phyloP scores from a whole-genome alignment of 2,113 vertebrate species.

The Toxotes jaculatrix region DNA sequence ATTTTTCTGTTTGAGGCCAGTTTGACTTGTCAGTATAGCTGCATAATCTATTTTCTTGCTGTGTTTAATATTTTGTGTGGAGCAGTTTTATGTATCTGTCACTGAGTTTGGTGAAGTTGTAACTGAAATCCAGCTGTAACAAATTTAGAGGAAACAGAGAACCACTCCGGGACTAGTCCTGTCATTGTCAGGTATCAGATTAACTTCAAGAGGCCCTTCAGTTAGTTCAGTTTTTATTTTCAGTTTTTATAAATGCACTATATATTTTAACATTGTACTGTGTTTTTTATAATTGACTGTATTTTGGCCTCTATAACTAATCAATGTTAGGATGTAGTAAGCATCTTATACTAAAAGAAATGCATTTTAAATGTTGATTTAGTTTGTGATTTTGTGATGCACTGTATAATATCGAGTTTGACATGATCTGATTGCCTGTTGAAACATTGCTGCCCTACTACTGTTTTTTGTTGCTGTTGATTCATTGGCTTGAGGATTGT shows the following conservation, averaged over 20 bases:
- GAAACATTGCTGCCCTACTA: neutral
- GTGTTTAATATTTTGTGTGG: neutral
- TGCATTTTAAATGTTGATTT: slow-evolving; percentile 15
- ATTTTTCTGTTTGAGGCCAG: neutral
- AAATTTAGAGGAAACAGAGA: neutral
- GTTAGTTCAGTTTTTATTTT: neutral
- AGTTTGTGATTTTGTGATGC: slow-evolving; percentile 8
- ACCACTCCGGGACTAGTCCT: neutral
- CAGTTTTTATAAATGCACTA: neutral
- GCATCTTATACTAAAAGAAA: too few relatives aligned
- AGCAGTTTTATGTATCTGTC: neutral
- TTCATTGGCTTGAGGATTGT: neutral
- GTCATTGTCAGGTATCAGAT: neutral
- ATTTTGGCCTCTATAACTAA: neutral
- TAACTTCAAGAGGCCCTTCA: neutral
- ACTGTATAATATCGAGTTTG: neutral
- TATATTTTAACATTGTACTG: neutral
- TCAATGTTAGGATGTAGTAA: too few relatives aligned
- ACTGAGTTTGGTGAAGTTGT: neutral
- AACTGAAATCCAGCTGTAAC: neutral
- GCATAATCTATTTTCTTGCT: neutral
- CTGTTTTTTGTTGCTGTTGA: neutral
- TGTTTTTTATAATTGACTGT: neutral
- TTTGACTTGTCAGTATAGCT: neutral
- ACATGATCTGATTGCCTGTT: slow-evolving; percentile 12